Evolutionary conservation across 2,797 vertebrate genomes (phyloP).

Genomic region (Xenopus petersii): DNA sequence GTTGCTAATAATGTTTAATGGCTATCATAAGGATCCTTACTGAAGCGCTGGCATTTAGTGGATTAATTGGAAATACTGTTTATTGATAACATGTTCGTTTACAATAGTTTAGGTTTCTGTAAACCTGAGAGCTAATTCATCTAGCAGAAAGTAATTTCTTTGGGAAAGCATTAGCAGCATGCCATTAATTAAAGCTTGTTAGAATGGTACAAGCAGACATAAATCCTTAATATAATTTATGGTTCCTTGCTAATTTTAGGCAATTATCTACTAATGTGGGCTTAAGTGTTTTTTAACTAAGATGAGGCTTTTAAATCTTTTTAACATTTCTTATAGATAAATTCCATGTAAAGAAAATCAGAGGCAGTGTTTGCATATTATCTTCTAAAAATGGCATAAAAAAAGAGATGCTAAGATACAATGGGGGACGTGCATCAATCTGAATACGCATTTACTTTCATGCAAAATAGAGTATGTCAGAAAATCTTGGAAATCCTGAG

Average conservation of each 20-base stretch:
- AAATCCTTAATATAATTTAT: constrained; percentile 75
- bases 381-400: not conserved
- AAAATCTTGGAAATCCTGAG: no score
- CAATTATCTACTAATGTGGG: constrained; percentile 73
- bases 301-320: constrained; percentile 67
- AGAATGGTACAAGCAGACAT: constrained; percentile 66
- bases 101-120: constrained; percentile 60
- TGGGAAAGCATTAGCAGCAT: constrained; percentile 68
- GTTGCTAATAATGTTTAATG: constrained; percentile 34
- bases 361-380: not conserved
- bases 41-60: constrained; percentile 37
- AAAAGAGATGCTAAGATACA: not conserved
- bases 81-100: constrained; percentile 65
- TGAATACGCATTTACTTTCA: no score
- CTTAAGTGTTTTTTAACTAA: constrained; percentile 73
- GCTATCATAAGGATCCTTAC: constrained; percentile 26
- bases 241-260: constrained; percentile 71
- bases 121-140: constrained; percentile 68
- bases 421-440: no score
- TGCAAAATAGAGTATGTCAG: no score
- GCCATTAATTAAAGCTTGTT: constrained; percentile 77
- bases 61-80: constrained; percentile 40
- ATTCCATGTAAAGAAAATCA: constrained; percentile 55
- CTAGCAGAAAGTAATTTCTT: constrained; percentile 71
- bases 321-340: constrained; percentile 66